These are phyloP conservation scores for Thermophis baileyi DNA, from an alignment of 2,113 vertebrate species.

Conservation along the genomic window DNA sequence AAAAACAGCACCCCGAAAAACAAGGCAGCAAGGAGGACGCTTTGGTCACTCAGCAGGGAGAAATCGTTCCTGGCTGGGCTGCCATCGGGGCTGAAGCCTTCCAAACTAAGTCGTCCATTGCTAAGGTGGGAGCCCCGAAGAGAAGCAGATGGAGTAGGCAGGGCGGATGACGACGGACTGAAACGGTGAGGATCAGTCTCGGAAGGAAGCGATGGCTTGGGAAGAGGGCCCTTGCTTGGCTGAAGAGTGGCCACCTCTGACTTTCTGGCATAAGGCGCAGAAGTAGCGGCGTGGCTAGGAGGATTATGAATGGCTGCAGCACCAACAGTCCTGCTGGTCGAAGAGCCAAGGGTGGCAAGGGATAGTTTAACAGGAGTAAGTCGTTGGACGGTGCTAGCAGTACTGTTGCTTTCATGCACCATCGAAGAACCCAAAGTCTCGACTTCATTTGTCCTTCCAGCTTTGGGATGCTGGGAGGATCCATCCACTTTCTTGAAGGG, in stretches of 20 bases:
- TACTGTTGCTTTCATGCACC: not conserved
- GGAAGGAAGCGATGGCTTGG: slow-evolving; percentile 1
- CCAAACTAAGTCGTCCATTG: not conserved
- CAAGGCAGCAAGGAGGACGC: slow-evolving; percentile 65
- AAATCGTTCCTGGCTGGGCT: not conserved
- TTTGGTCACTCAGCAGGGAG: slow-evolving; percentile 51
- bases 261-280: not conserved
- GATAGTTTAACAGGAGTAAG: accelerated
- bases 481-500: slow-evolving; percentile 16
- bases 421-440: not conserved
- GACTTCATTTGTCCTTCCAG: not conserved
- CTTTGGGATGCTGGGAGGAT: not conserved
- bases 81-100: not conserved
- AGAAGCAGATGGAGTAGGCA: accelerated
- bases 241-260: accelerated
- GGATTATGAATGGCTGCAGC: accelerated
- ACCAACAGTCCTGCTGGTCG: not conserved
- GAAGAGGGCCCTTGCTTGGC: not conserved
- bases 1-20: slow-evolving; percentile 71
- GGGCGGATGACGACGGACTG: not conserved
- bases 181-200: not conserved
- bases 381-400: accelerated
- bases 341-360: not conserved
- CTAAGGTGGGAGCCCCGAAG: not conserved
- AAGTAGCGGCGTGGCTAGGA: not conserved